Evolutionary conservation across 2,888 invertebrate genomes (phyloP).

Genomic region (Choreutis nemorana): DNA sequence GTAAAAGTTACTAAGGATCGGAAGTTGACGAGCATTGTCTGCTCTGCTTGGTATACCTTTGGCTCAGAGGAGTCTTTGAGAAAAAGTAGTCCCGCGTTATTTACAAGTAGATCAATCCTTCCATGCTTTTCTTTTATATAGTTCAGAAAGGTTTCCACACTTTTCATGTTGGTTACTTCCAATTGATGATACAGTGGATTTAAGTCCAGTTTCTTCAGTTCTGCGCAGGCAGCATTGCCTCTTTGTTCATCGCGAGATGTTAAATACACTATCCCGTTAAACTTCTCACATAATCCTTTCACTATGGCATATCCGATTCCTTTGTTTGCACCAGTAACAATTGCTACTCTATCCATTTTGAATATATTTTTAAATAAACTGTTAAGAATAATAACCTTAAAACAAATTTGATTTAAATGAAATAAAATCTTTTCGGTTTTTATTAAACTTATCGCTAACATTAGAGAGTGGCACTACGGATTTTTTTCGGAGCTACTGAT

Average conservation of each 20-base stretch:
- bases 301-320: slow-evolving; percentile 75
- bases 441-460: no score
- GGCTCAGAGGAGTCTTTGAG: slow-evolving; percentile 39
- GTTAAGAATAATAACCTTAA: no score
- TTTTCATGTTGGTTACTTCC: slow-evolving; percentile 69
- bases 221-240: slow-evolving; percentile 66
- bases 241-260: slow-evolving; percentile 69
- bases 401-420: no score
- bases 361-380: no score
- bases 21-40: slow-evolving; percentile 43
- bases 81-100: slow-evolving; percentile 72
- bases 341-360: slow-evolving; percentile 33
- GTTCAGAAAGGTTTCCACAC: slow-evolving; percentile 62
- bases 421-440: no score
- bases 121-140: slow-evolving; percentile 64
- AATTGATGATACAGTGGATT: slow-evolving; percentile 71
- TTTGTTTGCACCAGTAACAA: slow-evolving; percentile 78
- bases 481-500: no score
- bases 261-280: slow-evolving; percentile 72
- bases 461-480: no score
- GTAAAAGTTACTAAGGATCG: slow-evolving; percentile 46
- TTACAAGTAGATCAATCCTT: slow-evolving; percentile 74
- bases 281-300: slow-evolving; percentile 70
- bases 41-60: slow-evolving; percentile 30
- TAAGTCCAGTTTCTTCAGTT: slow-evolving; percentile 55